A percentile compares a stretch with the other conserved stretches of the same genome.
Conservation (phyloP, 2,113 vertebrate species). For the Bubo blakistoni region DNA sequence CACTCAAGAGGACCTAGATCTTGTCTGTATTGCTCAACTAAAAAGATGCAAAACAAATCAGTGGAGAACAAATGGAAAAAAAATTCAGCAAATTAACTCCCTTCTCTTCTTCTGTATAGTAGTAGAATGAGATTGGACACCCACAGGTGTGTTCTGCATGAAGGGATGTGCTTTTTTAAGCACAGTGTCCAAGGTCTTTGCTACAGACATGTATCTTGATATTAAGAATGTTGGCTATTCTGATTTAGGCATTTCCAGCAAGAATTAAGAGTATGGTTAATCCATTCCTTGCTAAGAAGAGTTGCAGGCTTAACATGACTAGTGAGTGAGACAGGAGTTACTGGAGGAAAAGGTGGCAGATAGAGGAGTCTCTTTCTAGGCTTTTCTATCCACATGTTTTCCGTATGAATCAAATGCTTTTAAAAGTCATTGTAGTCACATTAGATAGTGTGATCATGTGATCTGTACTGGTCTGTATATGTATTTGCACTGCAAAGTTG, state of each 20-base stretch:
- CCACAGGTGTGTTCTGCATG: not conserved
- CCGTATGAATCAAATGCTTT: not conserved
- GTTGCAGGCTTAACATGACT: not conserved
- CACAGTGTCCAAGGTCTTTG: not conserved
- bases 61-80: not conserved
- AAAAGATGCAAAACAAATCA: not conserved
- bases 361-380: not conserved
- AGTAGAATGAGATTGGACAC: not conserved
- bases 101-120: accelerated
- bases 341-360: not conserved
- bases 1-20: not conserved
- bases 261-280: not conserved
- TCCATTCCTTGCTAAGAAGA: not conserved
- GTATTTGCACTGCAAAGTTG: not conserved
- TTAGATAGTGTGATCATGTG: not conserved
- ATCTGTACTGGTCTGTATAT: not conserved
- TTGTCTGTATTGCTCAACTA: not conserved
- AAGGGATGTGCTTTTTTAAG: not conserved
- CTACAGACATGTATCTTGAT: not conserved
- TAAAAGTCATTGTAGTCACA: not conserved
- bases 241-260: not conserved
- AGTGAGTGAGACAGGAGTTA: not conserved
- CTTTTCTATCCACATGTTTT: not conserved
- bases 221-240: not conserved
- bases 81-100: not conserved